Percentiles rank a stretch among this genome's conserved stretches.
phyloP scores from a whole-genome alignment of 2,113 vertebrate genomes.

The Microcebus ravelobensis region DNA sequence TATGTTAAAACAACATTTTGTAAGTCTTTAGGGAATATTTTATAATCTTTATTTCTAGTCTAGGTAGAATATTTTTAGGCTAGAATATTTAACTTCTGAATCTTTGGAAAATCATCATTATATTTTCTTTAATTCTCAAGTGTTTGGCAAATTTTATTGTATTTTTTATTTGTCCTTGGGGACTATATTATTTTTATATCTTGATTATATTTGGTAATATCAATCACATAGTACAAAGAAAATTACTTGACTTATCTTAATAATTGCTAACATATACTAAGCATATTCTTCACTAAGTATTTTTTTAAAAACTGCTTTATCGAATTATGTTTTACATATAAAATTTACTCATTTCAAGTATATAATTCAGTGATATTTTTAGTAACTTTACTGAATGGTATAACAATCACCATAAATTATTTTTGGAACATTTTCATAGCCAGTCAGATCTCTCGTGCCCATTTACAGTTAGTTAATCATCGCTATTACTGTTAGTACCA shows the following conservation, averaged over 20 bases:
- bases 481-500: not conserved
- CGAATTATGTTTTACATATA: not conserved
- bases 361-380: not conserved
- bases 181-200: not conserved
- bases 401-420: not conserved
- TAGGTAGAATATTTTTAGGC: not conserved
- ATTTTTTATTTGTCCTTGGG: not conserved
- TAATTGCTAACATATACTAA: not conserved
- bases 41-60: not conserved
- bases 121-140: not conserved
- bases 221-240: not conserved
- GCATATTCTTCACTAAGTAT: not conserved
- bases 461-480: not conserved
- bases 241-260: not conserved
- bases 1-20: not conserved
- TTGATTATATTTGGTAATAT: not conserved
- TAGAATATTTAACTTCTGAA: not conserved
- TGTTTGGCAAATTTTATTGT: not conserved
- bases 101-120: not conserved
- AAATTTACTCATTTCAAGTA: not conserved
- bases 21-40: not conserved
- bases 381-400: not conserved
- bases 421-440: not conserved
- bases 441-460: not conserved
- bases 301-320: not conserved